Conservation (phyloP, 1,140 invertebrate genomes). For the honey bee (Apis mellifera) region Amel_HAv3.1 CM009941.2:13728501-13729000, state of each 20-base stretch:
- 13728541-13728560: slow-evolving; percentile 10
- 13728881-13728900: no score
- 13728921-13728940: no score
- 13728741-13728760: slow-evolving; percentile 26
- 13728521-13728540: neutral
- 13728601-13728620: neutral
- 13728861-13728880: no score
- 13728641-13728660: slow-evolving; percentile 39
- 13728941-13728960: neutral
- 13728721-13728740: slow-evolving; percentile 43
- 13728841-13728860: no score
- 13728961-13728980: slow-evolving; percentile 20
- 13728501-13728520: neutral
- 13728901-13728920: no score
- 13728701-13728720: slow-evolving; percentile 60
- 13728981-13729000: slow-evolving; percentile 47
- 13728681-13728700: slow-evolving; percentile 49
- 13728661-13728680: slow-evolving; percentile 52
- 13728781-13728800: neutral
- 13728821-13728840: no score
- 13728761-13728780: neutral
- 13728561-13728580: neutral
- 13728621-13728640: slow-evolving; percentile 24
- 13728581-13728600: neutral
- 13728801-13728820: no score